Conservation (phyloP, 1,140 invertebrate genomes). For the Drosophila miranda region DNA sequence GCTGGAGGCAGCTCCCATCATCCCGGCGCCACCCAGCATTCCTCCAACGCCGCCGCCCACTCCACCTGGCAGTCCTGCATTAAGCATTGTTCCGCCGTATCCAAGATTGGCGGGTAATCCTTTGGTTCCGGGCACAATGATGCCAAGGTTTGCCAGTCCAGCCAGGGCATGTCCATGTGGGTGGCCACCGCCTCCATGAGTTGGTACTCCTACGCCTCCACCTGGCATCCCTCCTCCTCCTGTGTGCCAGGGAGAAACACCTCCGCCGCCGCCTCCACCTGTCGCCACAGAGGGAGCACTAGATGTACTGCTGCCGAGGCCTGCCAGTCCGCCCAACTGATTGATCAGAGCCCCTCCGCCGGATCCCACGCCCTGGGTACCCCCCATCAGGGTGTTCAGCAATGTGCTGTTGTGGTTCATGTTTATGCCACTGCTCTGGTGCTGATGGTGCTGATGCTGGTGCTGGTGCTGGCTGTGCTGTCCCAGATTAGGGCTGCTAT, state of each 20-base stretch:
- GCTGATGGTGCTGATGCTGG: conserved; percentile 31
- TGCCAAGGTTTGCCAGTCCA: conserved; percentile 68
- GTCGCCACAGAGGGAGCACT: conserved; percentile 29
- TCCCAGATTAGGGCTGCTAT: conserved; percentile 30
- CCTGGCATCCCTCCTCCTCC: conserved; percentile 24
- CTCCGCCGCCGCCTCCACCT: conserved; percentile 10
- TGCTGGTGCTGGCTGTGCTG: conserved; percentile 49
- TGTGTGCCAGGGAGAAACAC: conserved; percentile 30
- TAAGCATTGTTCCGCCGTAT: conserved; percentile 53
- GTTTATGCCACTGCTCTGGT: conserved; percentile 41
- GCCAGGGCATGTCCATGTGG: conserved; percentile 69
- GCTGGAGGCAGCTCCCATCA: conserved; percentile 16
- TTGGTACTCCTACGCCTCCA: conserved; percentile 25
- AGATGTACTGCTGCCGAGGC: conserved; percentile 53
- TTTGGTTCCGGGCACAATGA: conserved; percentile 61
- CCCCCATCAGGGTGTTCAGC: conserved; percentile 50
- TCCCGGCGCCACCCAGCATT: conserved; percentile 24
- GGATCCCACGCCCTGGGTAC: conserved; percentile 7
- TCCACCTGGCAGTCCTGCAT: conserved; percentile 23
- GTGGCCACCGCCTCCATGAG: conserved; percentile 37
- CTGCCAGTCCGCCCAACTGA: conserved; percentile 36
- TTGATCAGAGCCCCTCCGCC: conserved; percentile 49
- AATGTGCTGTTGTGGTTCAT: conserved; percentile 56
- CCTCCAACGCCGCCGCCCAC: background rate
- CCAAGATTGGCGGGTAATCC: conserved; percentile 47